These are phyloP conservation scores for Tachina lurida DNA, from an alignment of 2,888 invertebrate species.

Conservation along the genomic window DNA sequence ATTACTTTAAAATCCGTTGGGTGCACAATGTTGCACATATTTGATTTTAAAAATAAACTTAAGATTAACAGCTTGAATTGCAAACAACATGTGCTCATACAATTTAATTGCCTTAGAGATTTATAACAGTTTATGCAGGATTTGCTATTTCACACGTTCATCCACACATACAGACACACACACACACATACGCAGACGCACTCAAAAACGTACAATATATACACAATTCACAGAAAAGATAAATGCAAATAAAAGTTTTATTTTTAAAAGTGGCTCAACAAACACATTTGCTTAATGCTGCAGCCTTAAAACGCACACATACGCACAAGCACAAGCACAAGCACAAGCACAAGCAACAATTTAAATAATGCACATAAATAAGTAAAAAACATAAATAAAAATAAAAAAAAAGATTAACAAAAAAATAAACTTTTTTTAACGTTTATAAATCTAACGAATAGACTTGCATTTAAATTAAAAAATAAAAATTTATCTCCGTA, in stretches of 20 bases:
- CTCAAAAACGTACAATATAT: not conserved
- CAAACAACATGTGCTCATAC: slow-evolving; percentile 60
- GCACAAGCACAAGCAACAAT: not conserved
- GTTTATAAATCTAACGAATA: slow-evolving; percentile 30
- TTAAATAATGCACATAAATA: slow-evolving; percentile 11
- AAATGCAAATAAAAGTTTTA: slow-evolving; percentile 37
- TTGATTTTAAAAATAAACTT: slow-evolving; percentile 27
- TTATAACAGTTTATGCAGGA: slow-evolving; percentile 51
- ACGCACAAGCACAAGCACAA: not conserved
- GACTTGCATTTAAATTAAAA: not conserved
- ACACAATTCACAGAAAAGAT: not conserved
- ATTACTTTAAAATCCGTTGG: slow-evolving; percentile 8
- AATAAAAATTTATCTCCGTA: slow-evolving; percentile 14
- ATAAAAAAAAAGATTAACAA: slow-evolving; percentile 15
- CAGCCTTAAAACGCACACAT: slow-evolving; percentile 1
- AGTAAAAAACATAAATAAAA: slow-evolving; percentile 3
- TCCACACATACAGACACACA: not conserved
- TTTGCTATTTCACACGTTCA: slow-evolving; percentile 35
- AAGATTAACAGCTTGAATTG: slow-evolving; percentile 53
- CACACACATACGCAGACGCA: not conserved
- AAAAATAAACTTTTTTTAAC: slow-evolving; percentile 24
- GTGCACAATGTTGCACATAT: slow-evolving; percentile 16
- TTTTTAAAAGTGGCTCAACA: slow-evolving; percentile 42
- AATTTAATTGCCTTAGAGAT: slow-evolving; percentile 60
- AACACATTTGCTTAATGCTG: slow-evolving; percentile 35